These are phyloP conservation scores for Halcyon chelicuti DNA, from an alignment of 2,797 vertebrate species.

Conservation along the genomic window DNA sequence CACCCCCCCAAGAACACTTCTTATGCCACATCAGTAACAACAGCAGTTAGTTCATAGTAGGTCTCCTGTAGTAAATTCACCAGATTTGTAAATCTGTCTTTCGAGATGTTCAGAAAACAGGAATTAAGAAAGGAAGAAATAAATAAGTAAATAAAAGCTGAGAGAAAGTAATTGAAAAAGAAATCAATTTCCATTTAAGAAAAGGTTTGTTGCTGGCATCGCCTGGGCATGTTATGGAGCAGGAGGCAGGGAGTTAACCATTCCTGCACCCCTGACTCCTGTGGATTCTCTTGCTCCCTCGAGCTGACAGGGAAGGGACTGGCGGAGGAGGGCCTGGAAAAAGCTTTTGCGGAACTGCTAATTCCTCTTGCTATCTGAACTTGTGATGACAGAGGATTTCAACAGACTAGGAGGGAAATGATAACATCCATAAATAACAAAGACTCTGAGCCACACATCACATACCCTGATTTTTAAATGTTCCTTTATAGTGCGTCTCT, in stretches of 20 bases:
- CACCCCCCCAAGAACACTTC: background rate
- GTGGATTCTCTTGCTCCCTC: background rate
- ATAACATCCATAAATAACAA: background rate
- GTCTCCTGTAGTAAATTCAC: background rate
- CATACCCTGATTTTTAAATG: background rate
- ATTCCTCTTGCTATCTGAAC: background rate
- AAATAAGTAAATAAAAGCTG: background rate
- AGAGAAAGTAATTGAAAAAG: background rate
- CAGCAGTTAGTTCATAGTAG: background rate
- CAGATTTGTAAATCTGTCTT: background rate
- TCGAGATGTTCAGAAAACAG: background rate
- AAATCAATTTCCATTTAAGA: background rate
- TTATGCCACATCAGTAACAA: background rate
- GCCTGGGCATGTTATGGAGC: background rate
- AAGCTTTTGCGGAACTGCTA: background rate
- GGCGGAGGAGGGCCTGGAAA: background rate
- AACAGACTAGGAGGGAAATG: background rate
- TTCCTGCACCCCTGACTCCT: background rate
- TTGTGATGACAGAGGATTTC: background rate
- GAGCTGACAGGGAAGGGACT: accelerated
- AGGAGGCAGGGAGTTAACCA: background rate
- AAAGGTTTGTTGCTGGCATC: background rate
- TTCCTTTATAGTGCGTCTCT: background rate
- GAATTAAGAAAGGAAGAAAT: background rate
- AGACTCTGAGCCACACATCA: background rate